Evolutionary conservation across 2,113 vertebrate species (phyloP), one percentile per base, ranked within the genome.

Genomic region (Emydura subglobosa): DNA sequence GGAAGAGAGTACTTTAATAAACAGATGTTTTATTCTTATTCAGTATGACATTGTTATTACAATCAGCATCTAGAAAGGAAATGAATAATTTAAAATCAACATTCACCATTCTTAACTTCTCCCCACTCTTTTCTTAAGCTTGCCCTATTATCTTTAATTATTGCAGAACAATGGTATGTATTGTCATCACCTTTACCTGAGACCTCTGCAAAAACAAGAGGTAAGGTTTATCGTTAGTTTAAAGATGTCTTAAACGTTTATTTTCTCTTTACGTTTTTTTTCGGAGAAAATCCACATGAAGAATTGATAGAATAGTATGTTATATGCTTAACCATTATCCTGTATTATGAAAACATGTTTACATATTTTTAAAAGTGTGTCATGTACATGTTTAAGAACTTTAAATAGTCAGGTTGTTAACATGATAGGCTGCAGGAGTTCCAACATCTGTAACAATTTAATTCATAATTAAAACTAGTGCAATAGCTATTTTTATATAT

Each of bases 1-100:
- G 29, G 57, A 29, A 61, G 57, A 61, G 12, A 6, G 11, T 61
- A 61, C 57, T 61, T 61, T 61, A 61, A 31, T 6, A 27, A 61
- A 27, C 57, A 13, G 31, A 12, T 31, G 50, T 10, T 51, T 7
- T 3, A 27, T 57, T 57, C 24, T 57, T 57, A 27, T 57, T 24
- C 24, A 10, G 12, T 51, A 51, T 10, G 11, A 51, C 50, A 51
- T 51, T 51, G 50, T 13, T 4, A 44, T 53, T 11, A 84, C 22
- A 0, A 50, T 50, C 11, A 10, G 4, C 3, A 2, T 4, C 50
- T 39, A 0, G 29, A 21, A 0, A 5, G 72, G 19, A 4, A 5
- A 1, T 1, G 1, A 3, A 29, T 9, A 24, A 59, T 57, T 25
- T 57, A 9, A 8, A 61, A 61, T 61, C 27, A 29, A 59, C 55